Conservation (phyloP, 2,888 invertebrate species). For the Drosophila merina region DNA sequence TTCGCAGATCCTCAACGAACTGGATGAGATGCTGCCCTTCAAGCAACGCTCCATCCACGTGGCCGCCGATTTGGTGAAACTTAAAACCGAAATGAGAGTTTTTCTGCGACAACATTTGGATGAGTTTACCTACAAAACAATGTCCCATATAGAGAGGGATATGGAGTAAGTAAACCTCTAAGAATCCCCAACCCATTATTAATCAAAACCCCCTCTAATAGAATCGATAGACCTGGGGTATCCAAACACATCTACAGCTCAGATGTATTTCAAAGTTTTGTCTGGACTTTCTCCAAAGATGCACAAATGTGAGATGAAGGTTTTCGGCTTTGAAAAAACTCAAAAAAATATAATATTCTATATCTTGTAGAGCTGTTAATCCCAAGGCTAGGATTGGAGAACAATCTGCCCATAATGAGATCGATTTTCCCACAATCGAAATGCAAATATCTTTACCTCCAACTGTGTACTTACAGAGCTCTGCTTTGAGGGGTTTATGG, state of each 20-base stretch:
- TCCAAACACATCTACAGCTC: constrained; percentile 82
- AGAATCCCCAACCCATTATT: neutral
- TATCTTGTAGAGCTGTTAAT: constrained; percentile 61
- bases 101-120: constrained; percentile 81
- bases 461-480: constrained; percentile 82
- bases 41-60: constrained; percentile 65
- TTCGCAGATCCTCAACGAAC: constrained; percentile 81
- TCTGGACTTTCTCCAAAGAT: constrained; percentile 82
- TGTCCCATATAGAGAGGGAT: constrained; percentile 83
- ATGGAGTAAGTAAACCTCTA: constrained; percentile 80
- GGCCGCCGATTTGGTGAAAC: constrained; percentile 73
- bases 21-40: constrained; percentile 78
- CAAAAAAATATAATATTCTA: neutral
- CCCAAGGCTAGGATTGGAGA: constrained; percentile 81
- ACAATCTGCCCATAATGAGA: constrained; percentile 82
- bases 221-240: constrained; percentile 81
- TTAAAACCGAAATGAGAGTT: constrained; percentile 82
- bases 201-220: constrained; percentile 38
- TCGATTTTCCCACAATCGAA: constrained; percentile 84
- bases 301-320: constrained; percentile 73
- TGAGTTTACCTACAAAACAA: constrained; percentile 83
- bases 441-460: constrained; percentile 84
- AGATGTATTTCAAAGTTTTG: constrained; percentile 81
- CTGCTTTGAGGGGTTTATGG: constrained; percentile 85
- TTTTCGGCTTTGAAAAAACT: neutral